phyloP scores from a whole-genome alignment of 2,113 vertebrate species.

The Phalacrocorax carbo region DNA sequence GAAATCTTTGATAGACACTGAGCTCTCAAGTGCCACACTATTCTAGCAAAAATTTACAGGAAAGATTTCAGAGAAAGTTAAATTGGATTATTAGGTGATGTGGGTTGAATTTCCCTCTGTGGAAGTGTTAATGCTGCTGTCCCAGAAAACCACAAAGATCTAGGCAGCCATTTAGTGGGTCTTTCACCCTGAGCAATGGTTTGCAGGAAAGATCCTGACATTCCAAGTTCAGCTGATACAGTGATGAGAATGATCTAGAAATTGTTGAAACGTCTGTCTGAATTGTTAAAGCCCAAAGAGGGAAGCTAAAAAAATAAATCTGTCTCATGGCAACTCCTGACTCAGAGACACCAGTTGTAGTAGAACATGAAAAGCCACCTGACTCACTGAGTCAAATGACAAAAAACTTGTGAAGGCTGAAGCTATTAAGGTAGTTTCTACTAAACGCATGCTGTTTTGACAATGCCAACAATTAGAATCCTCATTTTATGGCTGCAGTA shows the following conservation, averaged over 20 bases:
- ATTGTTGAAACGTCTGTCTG: neutral
- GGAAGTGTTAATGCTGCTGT: neutral
- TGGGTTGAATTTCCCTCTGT: neutral
- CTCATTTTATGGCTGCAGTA: neutral
- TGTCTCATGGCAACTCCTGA: neutral
- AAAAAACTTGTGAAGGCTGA: neutral
- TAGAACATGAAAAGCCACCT: neutral
- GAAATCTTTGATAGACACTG: neutral
- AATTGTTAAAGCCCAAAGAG: neutral
- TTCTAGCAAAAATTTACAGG: neutral
- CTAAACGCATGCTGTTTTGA: neutral
- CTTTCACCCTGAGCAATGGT: neutral
- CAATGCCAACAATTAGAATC: neutral
- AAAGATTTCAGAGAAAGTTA: conserved; percentile 9
- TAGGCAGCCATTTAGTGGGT: neutral
- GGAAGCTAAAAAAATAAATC: neutral
- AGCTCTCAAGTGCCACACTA: neutral
- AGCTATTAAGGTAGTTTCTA: neutral
- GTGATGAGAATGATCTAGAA: neutral
- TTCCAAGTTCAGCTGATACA: neutral
- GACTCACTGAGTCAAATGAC: neutral
- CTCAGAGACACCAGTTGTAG: neutral
- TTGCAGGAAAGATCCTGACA: neutral
- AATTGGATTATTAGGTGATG: neutral
- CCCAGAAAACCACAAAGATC: neutral